Evolutionary conservation across 1,140 invertebrate genomes (phyloP).

Genomic region (Calliphora vicina): DNA sequence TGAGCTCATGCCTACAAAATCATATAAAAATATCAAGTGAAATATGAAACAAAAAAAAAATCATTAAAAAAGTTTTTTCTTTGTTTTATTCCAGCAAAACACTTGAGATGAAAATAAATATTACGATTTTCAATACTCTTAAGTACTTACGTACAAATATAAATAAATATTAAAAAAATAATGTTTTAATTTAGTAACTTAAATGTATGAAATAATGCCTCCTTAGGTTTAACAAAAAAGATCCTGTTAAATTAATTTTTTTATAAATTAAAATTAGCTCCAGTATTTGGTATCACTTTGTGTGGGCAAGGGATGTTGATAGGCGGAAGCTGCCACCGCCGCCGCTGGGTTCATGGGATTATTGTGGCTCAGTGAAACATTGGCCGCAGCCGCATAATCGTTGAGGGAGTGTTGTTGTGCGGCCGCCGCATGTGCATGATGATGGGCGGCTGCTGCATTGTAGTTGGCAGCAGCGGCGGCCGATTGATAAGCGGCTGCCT

Average conservation of each 20-base stretch:
- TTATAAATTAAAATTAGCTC: constrained; percentile 44
- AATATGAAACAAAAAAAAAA: neutral
- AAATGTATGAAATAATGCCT: no score
- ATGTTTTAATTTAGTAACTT: no score
- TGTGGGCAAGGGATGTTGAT: constrained; percentile 56
- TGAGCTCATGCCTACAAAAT: no score
- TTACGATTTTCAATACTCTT: no score
- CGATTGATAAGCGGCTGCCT: constrained; percentile 58
- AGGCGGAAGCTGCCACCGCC: constrained; percentile 46
- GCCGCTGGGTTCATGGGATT: constrained; percentile 44
- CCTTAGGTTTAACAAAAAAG: neutral
- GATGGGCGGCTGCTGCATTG: constrained; percentile 49
- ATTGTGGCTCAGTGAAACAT: constrained; percentile 42
- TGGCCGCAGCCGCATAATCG: constrained; percentile 56
- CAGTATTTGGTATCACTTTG: constrained; percentile 60
- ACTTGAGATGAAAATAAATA: no score
- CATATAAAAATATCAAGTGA: no score
- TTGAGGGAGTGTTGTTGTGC: constrained; percentile 44
- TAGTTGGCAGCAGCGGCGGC: constrained; percentile 55
- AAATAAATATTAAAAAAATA: no score
- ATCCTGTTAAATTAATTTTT: neutral
- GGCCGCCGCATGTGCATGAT: constrained; percentile 45
- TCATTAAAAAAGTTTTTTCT: neutral
- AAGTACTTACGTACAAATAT: no score
- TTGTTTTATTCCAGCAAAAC: neutral